Evolutionary conservation across 2,888 invertebrate species (phyloP).

Genomic region (Epistrophe eligans): DNA sequence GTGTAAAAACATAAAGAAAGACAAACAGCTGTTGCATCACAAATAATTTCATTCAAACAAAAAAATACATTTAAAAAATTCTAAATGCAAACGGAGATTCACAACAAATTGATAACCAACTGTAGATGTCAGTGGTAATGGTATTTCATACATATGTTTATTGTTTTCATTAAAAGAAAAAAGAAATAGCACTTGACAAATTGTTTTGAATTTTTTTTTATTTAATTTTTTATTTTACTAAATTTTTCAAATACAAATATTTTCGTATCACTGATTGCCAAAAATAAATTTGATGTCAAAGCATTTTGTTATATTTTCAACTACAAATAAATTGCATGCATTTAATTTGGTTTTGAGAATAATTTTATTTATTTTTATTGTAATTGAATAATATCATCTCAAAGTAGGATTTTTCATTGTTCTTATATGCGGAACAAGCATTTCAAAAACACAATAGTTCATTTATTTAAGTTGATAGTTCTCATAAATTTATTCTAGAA

Average conservation of each 20-base stretch:
- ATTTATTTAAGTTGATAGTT: slow-evolving; percentile 1
- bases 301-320: neutral
- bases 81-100: neutral
- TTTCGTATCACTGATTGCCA: slow-evolving; percentile 23
- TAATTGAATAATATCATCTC: neutral
- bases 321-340: neutral
- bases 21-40: slow-evolving; percentile 29
- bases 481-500: neutral
- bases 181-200: slow-evolving; percentile 20
- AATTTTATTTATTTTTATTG: slow-evolving; percentile 5
- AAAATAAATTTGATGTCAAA: slow-evolving; percentile 20
- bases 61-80: slow-evolving; percentile 33
- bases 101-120: slow-evolving; percentile 49
- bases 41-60: slow-evolving; percentile 16
- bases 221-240: neutral
- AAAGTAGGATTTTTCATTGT: neutral
- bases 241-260: neutral
- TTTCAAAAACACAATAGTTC: neutral
- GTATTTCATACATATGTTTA: slow-evolving; percentile 41
- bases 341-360: slow-evolving; percentile 2
- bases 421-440: neutral
- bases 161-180: slow-evolving; percentile 16
- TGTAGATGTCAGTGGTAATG: slow-evolving; percentile 19
- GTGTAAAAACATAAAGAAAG: neutral
- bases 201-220: slow-evolving; percentile 10